Base-by-base conservation (phyloP, 2,888 invertebrate species). In the Archaeoteleia sp. region DNA sequence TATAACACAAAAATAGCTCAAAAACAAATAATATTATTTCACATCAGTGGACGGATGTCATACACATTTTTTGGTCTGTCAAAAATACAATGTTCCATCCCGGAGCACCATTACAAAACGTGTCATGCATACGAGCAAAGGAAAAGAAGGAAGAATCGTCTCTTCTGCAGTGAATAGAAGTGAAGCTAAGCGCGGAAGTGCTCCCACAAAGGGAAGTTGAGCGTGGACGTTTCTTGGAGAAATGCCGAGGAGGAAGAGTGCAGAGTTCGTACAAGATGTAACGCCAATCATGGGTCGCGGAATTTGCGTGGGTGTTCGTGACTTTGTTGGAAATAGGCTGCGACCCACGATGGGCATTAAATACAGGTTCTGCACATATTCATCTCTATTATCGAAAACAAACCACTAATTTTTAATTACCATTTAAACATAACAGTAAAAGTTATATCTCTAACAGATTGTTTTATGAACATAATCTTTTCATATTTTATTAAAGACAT, bases 251-350 rank as follows among this genome's bases (percentile, higher is more conserved):
- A 61, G 55, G 57, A 65, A 65, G 60, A 68, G 32, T 32, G 48
- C 40, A 15, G 40, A 29, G 27, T 37, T 49, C 39, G 43, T 40
- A 55, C 40, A 37, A 57, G 63, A 63, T 51, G 55, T 42, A 45
- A 63, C 57, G 63, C 61, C 65, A 65, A 63, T 70, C 57, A 61
- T 46, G 63, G 54, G 34, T 42, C 49, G 9, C 35, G 78, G 78
- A 76, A 78, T 78, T 77, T 51, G 73, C 71, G 78, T 78, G 73
- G 78, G 78, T 27, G 77, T 62, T 63, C 39, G 70, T 46, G 57
- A 67, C 65, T 71, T 49, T 46, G 63, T 67, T 66, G 72, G 70
- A 77, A 77, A 73, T 53, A 55, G 63, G 67, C 60, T 63, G 61
- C 61, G 42, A 54, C 48, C 43, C 57, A 49, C 49, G 48, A 58